phyloP scores from a whole-genome alignment of 1,140 invertebrate genomes.

The Drosophila teissieri region DNA sequence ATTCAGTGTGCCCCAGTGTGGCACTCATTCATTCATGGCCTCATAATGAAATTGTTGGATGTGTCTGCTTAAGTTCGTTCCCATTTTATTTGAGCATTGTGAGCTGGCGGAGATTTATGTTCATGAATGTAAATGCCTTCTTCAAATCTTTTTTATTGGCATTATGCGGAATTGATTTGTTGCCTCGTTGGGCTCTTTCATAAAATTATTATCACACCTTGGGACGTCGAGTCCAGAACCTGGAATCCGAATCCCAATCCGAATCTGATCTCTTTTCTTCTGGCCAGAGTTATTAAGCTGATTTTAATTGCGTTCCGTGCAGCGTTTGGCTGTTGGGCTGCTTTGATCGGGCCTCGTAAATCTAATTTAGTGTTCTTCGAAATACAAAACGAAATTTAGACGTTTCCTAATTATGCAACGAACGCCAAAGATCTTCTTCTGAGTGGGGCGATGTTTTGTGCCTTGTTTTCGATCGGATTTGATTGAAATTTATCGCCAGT shows the following conservation, averaged over 20 bases:
- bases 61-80: conserved; percentile 51
- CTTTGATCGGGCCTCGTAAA: conserved; percentile 73
- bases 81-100: conserved; percentile 46
- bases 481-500: conserved; percentile 76
- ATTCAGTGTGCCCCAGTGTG: too few species aligned
- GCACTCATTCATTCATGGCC: conserved; percentile 48
- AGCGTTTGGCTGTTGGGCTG: not conserved
- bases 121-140: conserved; percentile 78
- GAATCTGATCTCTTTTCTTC: conserved; percentile 36
- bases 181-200: conserved; percentile 67
- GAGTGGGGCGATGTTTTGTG: conserved; percentile 52
- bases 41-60: conserved; percentile 78
- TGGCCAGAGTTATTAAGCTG: conserved; percentile 74
- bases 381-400: conserved; percentile 52
- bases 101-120: conserved; percentile 66
- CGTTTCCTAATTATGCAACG: conserved; percentile 71
- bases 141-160: conserved; percentile 78
- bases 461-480: conserved; percentile 49
- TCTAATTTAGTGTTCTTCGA: conserved; percentile 66
- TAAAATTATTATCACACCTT: conserved; percentile 84
- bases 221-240: conserved; percentile 25
- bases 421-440: conserved; percentile 20
- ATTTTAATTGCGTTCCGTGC: conserved; percentile 77
- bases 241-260: not conserved
- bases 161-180: conserved; percentile 75